These are phyloP conservation scores for Xiphophorus couchianus DNA, from an alignment of 2,113 vertebrate genomes.

Conservation along the genomic window DNA sequence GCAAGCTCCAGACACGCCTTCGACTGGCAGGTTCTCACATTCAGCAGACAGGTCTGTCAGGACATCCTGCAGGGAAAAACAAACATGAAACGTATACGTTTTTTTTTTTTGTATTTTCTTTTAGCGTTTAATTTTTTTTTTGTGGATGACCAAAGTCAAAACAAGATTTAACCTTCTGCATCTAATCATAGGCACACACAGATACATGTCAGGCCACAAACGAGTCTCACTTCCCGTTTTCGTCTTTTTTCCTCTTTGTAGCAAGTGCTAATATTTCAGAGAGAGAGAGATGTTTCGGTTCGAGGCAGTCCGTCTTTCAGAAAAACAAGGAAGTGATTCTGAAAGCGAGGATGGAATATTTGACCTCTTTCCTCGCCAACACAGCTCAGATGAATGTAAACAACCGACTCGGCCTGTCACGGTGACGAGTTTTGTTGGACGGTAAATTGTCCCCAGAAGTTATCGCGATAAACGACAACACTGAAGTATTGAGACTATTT, in stretches of 20 bases:
- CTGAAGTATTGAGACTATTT: too few species aligned
- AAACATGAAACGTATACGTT: not conserved
- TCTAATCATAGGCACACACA: not conserved
- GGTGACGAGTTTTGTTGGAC: too few species aligned
- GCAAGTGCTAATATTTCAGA: too few species aligned
- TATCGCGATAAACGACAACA: too few species aligned
- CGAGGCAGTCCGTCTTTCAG: not conserved
- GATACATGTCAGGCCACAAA: not conserved
- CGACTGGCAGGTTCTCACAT: slow-evolving; percentile 87
- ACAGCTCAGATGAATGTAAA: not conserved
- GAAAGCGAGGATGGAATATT: not conserved
- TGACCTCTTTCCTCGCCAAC: too few species aligned
- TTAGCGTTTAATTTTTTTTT: not conserved
- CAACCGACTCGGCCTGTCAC: not conserved
- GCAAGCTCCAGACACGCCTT: slow-evolving; percentile 86
- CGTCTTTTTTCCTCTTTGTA: not conserved
- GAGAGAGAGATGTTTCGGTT: too few species aligned
- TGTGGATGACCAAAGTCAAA: not conserved
- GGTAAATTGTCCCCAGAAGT: too few species aligned
- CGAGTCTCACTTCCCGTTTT: slow-evolving; percentile 14
- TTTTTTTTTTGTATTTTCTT: not conserved
- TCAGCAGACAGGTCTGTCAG: slow-evolving; percentile 95
- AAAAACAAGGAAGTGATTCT: slow-evolving; percentile 39
- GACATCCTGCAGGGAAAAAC: slow-evolving; percentile 81
- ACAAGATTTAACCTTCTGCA: not conserved